These are phyloP conservation scores for Sphaeridia pumilis DNA, from an alignment of 2,888 invertebrate species.

Conservation along the genomic window DNA sequence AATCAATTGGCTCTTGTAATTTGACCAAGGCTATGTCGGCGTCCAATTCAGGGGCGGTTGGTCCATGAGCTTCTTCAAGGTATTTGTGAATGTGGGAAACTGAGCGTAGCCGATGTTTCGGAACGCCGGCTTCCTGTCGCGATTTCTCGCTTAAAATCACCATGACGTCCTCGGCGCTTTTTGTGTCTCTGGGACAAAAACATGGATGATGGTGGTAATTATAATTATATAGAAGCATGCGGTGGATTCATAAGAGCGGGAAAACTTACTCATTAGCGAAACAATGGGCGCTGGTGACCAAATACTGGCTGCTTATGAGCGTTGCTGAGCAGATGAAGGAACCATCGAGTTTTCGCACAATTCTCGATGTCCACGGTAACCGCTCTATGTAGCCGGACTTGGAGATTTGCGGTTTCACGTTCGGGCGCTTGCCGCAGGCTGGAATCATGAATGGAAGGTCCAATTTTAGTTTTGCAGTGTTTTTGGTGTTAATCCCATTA, in stretches of 20 bases:
- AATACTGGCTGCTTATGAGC: constrained; percentile 9
- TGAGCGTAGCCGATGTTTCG: background rate
- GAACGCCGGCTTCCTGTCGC: background rate
- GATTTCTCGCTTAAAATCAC: constrained; percentile 5
- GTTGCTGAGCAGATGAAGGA: constrained; percentile 8
- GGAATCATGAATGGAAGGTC: background rate
- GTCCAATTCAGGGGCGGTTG: constrained; percentile 1
- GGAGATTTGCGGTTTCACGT: no score
- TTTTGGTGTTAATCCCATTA: no score
- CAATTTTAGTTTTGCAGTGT: background rate
- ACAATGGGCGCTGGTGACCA: constrained; percentile 13
- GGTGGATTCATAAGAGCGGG: background rate
- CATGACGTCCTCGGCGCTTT: constrained; percentile 4
- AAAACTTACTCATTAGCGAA: constrained; percentile 2
- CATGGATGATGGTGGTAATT: background rate
- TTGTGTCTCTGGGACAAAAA: constrained; percentile 1
- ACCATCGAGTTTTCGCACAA: constrained; percentile 6
- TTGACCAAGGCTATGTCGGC: constrained; percentile 11
- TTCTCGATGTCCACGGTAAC: constrained; percentile 9
- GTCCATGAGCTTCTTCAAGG: background rate
- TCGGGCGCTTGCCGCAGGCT: background rate
- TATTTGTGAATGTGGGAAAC: constrained; percentile 1
- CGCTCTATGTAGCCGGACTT: no score
- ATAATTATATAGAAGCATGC: background rate
- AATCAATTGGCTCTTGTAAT: constrained; percentile 6